Conservation (phyloP, 2,888 invertebrate genomes). For the Apodemia mormo region DNA sequence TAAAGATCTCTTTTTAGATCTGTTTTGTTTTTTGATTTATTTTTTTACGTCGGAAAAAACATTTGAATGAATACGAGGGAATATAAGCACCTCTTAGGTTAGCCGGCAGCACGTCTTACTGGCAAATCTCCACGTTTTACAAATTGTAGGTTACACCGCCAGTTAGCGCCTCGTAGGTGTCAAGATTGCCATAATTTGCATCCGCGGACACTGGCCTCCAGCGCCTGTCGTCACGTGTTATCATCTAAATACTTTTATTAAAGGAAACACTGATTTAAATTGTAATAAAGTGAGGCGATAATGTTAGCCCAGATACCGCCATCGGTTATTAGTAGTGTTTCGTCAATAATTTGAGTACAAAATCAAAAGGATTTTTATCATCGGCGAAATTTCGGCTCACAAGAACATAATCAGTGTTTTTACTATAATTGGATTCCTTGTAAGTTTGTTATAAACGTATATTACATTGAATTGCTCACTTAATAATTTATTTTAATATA, state of each 20-base stretch:
- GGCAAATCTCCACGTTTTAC: constrained; percentile 54
- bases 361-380: constrained; percentile 16
- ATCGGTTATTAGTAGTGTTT: constrained; percentile 28
- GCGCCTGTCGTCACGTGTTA: constrained; percentile 77
- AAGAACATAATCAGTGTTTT: constrained; percentile 7
- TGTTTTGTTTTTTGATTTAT: constrained; percentile 25
- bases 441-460: not conserved
- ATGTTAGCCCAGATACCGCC: constrained; percentile 48
- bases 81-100: constrained; percentile 11
- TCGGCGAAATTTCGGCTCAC: not conserved
- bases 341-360: constrained; percentile 22
- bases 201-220: constrained; percentile 59
- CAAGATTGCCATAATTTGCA: constrained; percentile 80
- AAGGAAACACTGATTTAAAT: constrained; percentile 59
- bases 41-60: not conserved
- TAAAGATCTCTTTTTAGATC: constrained; percentile 28
- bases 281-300: constrained; percentile 54
- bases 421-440: not conserved
- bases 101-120: constrained; percentile 45
- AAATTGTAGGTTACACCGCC: constrained; percentile 72
- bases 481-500: not conserved
- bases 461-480: not conserved
- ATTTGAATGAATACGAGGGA: not conserved
- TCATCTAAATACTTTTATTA: constrained; percentile 73
- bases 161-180: constrained; percentile 82